Conservation (phyloP, 2,797 vertebrate genomes). For the Gambusia yucatana region DNA sequence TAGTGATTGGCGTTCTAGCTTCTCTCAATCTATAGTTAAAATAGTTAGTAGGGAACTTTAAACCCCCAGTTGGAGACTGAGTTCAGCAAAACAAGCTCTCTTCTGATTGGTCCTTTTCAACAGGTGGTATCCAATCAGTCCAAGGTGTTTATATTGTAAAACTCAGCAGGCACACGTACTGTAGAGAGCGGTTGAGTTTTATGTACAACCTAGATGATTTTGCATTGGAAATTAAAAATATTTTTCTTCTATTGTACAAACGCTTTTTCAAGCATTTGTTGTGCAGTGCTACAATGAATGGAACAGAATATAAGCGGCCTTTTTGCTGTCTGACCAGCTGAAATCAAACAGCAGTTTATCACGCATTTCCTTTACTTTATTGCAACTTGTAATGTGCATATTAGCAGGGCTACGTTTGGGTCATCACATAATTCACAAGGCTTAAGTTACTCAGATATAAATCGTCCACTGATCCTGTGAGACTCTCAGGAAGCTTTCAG, state of each 20-base stretch:
- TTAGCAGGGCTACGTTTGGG: conserved; percentile 26
- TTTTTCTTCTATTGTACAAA: not conserved
- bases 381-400: conserved; percentile 1
- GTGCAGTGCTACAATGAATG: not conserved
- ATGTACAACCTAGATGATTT: not conserved
- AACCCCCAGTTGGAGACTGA: not conserved
- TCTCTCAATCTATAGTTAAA: not conserved
- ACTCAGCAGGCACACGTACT: not conserved
- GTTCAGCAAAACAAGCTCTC: not conserved
- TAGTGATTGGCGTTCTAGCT: not conserved
- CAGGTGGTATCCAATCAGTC: not conserved
- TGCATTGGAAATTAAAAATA: not conserved
- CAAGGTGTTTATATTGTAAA: not conserved
- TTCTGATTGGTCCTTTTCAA: not conserved
- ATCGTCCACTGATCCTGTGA: conserved; percentile 31
- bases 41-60: not conserved
- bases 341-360: conserved; percentile 23
- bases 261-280: not conserved
- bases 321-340: not conserved
- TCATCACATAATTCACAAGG: conserved; percentile 29
- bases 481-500: conserved; percentile 16
- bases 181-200: not conserved
- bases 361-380: conserved; percentile 21
- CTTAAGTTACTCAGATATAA: conserved; percentile 13
- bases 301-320: not conserved